These are phyloP conservation scores for Camarhynchus parvulus DNA, from an alignment of 2,113 vertebrate species.

Conservation along the genomic window DNA sequence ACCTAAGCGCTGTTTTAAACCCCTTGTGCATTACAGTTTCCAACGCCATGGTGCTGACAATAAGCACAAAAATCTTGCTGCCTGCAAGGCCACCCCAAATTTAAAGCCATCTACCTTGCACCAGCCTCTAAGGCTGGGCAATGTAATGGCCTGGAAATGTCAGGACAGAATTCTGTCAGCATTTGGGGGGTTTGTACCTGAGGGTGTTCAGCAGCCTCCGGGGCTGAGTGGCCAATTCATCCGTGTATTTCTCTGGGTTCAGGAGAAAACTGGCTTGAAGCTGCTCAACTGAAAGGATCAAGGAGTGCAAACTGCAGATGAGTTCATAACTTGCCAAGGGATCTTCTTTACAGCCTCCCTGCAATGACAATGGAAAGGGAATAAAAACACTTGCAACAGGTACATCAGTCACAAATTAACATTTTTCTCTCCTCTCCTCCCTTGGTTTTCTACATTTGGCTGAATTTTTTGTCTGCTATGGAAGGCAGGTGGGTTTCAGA, in stretches of 20 bases:
- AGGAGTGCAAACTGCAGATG: slow-evolving; percentile 88
- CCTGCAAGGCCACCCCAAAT: background rate
- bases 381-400: background rate
- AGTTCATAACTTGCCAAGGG: slow-evolving; percentile 85
- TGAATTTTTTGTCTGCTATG: background rate
- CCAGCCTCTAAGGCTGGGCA: background rate
- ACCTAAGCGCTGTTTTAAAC: background rate
- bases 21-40: background rate
- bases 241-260: slow-evolving; percentile 86
- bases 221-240: slow-evolving; percentile 92
- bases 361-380: slow-evolving; percentile 8
- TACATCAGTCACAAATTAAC: background rate
- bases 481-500: background rate
- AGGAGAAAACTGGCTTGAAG: slow-evolving; percentile 93
- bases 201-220: slow-evolving; percentile 90
- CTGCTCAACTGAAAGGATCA: slow-evolving; percentile 92
- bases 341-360: slow-evolving; percentile 77
- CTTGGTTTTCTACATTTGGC: background rate
- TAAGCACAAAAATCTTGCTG: background rate
- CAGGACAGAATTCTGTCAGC: background rate
- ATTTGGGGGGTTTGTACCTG: slow-evolving; percentile 75
- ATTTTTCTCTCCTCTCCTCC: background rate
- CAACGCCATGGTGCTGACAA: accelerated
- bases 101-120: background rate
- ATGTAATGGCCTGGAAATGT: accelerated